Conservation (phyloP, 2,113 vertebrate species). For the Coturnix japonica region DNA sequence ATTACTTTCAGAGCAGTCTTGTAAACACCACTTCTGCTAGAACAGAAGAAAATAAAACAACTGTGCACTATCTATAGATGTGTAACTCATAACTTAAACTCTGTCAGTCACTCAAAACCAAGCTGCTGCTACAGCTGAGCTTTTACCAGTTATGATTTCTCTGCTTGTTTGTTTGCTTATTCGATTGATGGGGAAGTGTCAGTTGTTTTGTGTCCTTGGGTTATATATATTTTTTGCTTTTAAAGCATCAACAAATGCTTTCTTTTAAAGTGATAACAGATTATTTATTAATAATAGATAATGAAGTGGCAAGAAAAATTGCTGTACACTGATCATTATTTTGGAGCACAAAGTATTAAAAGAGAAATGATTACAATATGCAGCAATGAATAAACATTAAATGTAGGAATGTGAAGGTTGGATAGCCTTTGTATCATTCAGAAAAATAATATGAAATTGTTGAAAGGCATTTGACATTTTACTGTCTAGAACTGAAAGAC, state of each 20-base stretch:
- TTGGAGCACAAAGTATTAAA: neutral
- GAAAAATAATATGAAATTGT: neutral
- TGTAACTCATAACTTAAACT: neutral
- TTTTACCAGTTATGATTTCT: neutral
- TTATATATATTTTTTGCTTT: neutral
- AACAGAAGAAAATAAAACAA: neutral
- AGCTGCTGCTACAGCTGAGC: neutral
- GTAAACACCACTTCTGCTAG: neutral
- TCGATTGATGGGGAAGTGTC: neutral
- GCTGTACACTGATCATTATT: neutral
- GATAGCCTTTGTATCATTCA: neutral
- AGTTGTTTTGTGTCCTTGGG: neutral
- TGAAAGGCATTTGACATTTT: neutral
- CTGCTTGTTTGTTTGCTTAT: neutral
- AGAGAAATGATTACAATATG: neutral
- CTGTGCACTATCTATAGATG: neutral
- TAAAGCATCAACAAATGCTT: neutral
- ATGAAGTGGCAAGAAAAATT: neutral
- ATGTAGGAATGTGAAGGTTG: neutral
- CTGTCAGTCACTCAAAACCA: neutral
- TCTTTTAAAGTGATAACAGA: neutral
- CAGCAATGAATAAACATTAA: neutral
- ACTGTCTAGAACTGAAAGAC: neutral
- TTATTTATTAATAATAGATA: neutral
- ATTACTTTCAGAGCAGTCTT: too few species aligned